Evolutionary conservation across 2,797 vertebrate species (phyloP), one percentile per base, ranked within the genome.

Genomic region (Coendou prehensilis): DNA sequence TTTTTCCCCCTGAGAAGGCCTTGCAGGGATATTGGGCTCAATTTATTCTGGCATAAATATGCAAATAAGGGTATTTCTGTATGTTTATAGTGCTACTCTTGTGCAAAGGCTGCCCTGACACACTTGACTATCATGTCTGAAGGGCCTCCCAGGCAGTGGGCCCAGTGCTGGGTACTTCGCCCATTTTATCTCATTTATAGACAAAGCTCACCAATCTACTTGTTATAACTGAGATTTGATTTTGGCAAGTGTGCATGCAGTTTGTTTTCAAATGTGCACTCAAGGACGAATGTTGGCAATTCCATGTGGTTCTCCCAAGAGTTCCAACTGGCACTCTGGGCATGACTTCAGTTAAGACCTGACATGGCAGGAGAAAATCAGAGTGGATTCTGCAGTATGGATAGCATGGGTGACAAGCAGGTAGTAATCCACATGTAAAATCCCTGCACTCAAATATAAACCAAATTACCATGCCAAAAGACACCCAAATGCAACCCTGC

Each of bases 291-390:
- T 4, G 54, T 5, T 63, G 69, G 86, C 20, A 15, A 59, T 30
- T 56, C 63, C 80, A 30, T 11, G 37, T 10, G 78, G 56, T 47
- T 81, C 82, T 54, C 41, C 69, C 56, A n/a, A 47, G 28, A 76
- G 41, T 13, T 63, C 67, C 83, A 69, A 33, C 0, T 11, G 20
- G 52, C 61, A 45, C 18, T 0, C 33, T 6, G 6, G 10, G 41
- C 45, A 45, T 41, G 59, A 59, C 30, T 87, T 87, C 30, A 30
- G 85, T 2, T 76, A 76, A 56, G 28, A 64, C 33, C 67, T 28
- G 9, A 63, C 9, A 13, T 0, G 0, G 4, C 0, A 2, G 15
- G 14, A 22, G 52, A n/a, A 41, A 63, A 59, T 22, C 56, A 10
- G 5, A 15, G 15, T 37, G 20, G 0, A 18, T 47, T 59, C 47